A percentile compares a stretch with the other conserved stretches of the same genome.
Evolutionary conservation across 2,113 vertebrate genomes (phyloP).

Genomic region (Xenotilapia flavipinnis): DNA sequence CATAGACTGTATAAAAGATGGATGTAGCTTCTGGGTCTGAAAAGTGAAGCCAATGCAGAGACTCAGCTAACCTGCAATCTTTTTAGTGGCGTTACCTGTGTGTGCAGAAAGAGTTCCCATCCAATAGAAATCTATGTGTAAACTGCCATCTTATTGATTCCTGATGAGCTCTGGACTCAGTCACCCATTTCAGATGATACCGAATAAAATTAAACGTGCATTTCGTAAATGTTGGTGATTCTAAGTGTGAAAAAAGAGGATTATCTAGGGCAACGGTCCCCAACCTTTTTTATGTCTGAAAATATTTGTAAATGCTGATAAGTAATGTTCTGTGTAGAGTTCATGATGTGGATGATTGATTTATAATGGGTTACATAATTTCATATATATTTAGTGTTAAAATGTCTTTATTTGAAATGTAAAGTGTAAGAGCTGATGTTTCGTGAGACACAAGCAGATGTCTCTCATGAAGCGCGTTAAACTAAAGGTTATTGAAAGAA

Average conservation of each 20-base stretch:
- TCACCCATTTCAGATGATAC: fast-evolving
- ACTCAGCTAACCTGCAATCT: background rate
- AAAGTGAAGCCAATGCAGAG: background rate
- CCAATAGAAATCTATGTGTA: background rate
- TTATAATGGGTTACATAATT: background rate
- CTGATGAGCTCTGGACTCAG: background rate
- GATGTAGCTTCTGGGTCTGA: background rate
- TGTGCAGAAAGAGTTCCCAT: fast-evolving
- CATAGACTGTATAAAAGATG: background rate
- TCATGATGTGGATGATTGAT: background rate
- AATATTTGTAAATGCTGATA: background rate
- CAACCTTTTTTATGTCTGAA: background rate
- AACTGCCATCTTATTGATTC: background rate
- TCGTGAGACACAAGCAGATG: background rate
- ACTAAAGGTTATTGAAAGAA: background rate
- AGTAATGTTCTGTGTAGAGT: background rate
- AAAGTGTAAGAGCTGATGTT: fast-evolving
- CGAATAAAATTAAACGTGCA: background rate
- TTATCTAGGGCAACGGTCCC: fast-evolving
- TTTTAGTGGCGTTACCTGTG: background rate
- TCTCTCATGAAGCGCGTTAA: fast-evolving
- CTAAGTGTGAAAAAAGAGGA: background rate
- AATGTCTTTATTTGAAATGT: background rate
- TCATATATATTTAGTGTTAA: background rate
- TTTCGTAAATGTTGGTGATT: background rate